A percentile compares a stretch with the other conserved stretches of the same genome.
Conservation (phyloP, 23 tunicate genomes). For the Ciona savignyi region DNA sequence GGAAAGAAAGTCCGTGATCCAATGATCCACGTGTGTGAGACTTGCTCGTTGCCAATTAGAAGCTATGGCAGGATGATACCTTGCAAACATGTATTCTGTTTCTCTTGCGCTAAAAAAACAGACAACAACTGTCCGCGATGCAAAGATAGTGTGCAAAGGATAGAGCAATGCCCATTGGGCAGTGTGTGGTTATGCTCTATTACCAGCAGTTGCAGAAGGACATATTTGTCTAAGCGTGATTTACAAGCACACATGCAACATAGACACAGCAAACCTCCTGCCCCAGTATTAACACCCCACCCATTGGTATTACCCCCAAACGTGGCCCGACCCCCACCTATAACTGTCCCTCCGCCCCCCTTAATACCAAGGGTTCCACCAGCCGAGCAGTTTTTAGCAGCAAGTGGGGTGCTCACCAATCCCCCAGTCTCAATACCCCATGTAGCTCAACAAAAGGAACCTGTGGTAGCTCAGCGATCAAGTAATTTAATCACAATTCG, state of each 20-base stretch:
- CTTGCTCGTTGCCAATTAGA: conserved; percentile 70
- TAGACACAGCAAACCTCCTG: conserved; percentile 52
- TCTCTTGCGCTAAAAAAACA: conserved; percentile 86
- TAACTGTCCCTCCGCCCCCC: conserved; percentile 54
- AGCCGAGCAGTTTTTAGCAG: conserved; percentile 4
- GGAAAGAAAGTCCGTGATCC: conserved; percentile 61
- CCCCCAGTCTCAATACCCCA: conserved; percentile 1
- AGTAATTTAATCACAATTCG: conserved; percentile 77
- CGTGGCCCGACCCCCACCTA: conserved; percentile 21
- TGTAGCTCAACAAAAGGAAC: background rate
- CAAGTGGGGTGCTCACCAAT: background rate
- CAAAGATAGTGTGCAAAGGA: conserved; percentile 77
- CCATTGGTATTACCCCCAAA: conserved; percentile 17
- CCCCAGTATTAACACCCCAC: conserved; percentile 9
- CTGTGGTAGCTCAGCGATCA: conserved; percentile 32
- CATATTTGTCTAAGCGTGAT: conserved; percentile 78
- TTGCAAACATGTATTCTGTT: conserved; percentile 95
- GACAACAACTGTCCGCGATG: conserved; percentile 93
- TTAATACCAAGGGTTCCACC: conserved; percentile 15
- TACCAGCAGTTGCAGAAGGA: conserved; percentile 53
- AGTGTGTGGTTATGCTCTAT: conserved; percentile 80
- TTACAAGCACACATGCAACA: conserved; percentile 82
- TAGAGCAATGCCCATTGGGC: conserved; percentile 84
- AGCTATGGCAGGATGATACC: conserved; percentile 95
- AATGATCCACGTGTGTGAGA: conserved; percentile 90